These are phyloP conservation scores for Lordiphosa stackelbergi DNA, from an alignment of 1,140 invertebrate genomes.

Conservation along the genomic window DNA sequence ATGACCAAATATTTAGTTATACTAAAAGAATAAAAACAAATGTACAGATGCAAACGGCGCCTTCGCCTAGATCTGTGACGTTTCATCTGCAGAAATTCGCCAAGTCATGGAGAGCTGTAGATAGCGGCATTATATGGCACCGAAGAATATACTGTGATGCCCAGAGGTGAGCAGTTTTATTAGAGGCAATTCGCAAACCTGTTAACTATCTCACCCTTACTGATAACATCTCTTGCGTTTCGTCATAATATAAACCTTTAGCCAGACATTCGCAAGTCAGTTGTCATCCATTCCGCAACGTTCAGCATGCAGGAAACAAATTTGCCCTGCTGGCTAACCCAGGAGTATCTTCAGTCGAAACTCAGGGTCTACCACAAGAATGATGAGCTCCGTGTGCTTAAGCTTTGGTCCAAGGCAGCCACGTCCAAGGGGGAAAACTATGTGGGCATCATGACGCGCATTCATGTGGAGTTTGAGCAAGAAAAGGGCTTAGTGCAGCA, in stretches of 20 bases:
- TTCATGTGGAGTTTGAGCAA: constrained; percentile 41
- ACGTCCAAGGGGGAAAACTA: constrained; percentile 61
- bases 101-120: background rate
- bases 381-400: constrained; percentile 33
- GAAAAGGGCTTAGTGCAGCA: constrained; percentile 5
- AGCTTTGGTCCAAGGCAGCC: constrained; percentile 36
- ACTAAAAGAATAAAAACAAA: background rate
- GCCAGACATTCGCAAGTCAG: constrained; percentile 1
- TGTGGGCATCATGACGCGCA: constrained; percentile 53
- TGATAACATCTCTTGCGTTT: constrained; percentile 19
- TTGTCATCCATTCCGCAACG: background rate
- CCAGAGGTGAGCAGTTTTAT: constrained; percentile 1
- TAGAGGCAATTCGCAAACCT: constrained; percentile 1
- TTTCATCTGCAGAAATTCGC: background rate
- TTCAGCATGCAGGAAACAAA: constrained; percentile 12
- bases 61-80: background rate
- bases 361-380: constrained; percentile 39
- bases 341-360: constrained; percentile 47
- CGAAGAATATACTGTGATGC: background rate
- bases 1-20: background rate
- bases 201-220: background rate
- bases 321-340: constrained; percentile 47
- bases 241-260: constrained; percentile 21
- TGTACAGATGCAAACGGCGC: background rate
- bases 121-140: background rate